Percentiles rank a stretch among this genome's conserved stretches.
phyloP scores from a whole-genome alignment of 2,888 invertebrate genomes.

The Acanthosepion pharaonis region DNA sequence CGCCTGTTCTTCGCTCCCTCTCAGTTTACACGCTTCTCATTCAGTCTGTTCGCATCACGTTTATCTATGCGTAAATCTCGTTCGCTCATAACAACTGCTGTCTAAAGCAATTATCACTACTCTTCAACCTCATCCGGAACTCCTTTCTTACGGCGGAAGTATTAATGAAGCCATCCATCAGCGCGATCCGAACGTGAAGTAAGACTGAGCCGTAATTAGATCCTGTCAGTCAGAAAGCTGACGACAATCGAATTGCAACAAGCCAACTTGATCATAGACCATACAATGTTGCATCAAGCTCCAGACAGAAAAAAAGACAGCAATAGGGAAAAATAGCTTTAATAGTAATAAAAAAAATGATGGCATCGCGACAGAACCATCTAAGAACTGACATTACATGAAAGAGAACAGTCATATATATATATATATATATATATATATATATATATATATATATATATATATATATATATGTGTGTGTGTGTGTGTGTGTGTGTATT shows the following conservation, averaged over 20 bases:
- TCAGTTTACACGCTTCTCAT: not conserved
- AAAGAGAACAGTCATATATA: no score
- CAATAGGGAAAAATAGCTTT: no score
- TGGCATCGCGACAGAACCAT: no score
- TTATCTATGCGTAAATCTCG: not conserved
- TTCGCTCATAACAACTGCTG: not conserved
- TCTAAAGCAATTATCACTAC: not conserved
- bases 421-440: no score
- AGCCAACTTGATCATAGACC: not conserved
- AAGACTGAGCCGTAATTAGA: not conserved
- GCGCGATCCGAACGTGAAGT: not conserved
- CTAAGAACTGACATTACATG: no score
- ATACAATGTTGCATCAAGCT: no score
- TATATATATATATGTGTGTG: no score
- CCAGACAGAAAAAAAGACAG: no score
- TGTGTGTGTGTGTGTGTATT: no score
- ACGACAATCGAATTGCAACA: not conserved
- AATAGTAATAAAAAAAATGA: no score
- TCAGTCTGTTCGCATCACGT: not conserved
- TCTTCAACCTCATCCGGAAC: conserved; percentile 8
- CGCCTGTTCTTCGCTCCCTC: no score
- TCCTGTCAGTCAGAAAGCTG: not conserved
- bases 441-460: no score
- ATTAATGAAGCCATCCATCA: conserved; percentile 23
- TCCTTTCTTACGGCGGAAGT: not conserved